phyloP scores from a whole-genome alignment of 2,113 vertebrate species.

The Pomatostomus ruficeps region DNA sequence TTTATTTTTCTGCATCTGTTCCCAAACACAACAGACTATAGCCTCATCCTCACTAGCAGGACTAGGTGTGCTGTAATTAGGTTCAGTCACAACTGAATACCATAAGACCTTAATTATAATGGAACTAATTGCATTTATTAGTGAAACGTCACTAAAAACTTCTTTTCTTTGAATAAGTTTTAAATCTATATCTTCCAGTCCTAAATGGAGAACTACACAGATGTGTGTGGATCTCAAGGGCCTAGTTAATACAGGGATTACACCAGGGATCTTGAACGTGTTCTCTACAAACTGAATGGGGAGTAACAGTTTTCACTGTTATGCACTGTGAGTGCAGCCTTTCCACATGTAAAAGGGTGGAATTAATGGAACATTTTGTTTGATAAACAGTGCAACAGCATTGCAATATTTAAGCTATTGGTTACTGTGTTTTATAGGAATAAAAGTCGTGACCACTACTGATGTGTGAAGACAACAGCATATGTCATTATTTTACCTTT shows the following conservation, averaged over 20 bases:
- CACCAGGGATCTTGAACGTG: neutral
- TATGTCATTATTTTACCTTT: constrained; percentile 30
- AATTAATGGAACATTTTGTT: neutral
- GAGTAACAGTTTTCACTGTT: neutral
- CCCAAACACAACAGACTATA: neutral
- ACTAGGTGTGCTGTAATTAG: neutral
- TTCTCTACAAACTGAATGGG: neutral
- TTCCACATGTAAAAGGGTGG: neutral
- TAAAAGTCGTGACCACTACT: neutral
- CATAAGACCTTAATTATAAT: neutral
- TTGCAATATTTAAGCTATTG: neutral
- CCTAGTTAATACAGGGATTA: neutral
- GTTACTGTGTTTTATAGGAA: neutral
- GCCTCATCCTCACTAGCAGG: neutral
- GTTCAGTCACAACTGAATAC: neutral
- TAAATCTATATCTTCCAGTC: neutral
- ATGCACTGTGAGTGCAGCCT: neutral
- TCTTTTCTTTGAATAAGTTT: neutral
- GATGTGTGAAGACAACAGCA: constrained; percentile 12
- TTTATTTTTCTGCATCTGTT: neutral
- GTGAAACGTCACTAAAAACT: neutral
- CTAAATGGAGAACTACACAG: neutral
- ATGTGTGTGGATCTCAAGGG: neutral
- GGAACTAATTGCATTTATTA: neutral
- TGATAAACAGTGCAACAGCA: neutral